Base-by-base conservation (phyloP, 2,797 vertebrate species). In the Scomberomorus guttatus region DNA sequence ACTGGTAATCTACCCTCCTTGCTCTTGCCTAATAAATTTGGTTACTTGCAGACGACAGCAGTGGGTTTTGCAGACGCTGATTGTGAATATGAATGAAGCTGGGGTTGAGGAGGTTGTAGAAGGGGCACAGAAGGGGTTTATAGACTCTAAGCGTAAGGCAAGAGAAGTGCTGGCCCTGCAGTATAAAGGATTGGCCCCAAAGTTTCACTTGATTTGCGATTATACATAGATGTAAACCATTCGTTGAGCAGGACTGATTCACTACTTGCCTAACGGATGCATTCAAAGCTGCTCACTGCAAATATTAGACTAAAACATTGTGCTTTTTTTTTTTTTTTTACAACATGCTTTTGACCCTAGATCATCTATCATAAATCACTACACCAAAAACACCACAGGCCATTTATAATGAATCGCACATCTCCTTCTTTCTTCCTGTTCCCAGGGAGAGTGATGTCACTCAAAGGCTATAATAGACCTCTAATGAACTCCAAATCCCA, bases 401-500 rank as follows among this genome's bases (percentile, higher is more conserved):
- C 66, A 51, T 77, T 87, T 62, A 58, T 64, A 62, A 81, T 77
- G 22, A 62, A 83, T 67, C 4, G 3, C 75, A 77, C 59, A 66
- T 60, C 55, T 74, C 72, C 51, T 64, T 7, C 62, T 72, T 59
- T 69, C 76, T 65, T 86, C 42, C 81, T 48, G 67, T 79, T 90
- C 80, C 84, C 81, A 60, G 46, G 72, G 72, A 81, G 76, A 90
- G 69, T 92, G 88, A 89, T 92, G 90, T 92, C 92, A 94, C 87
- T 92, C 89, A 93, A 77, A 82, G 81, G 44, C 62, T 83, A 80
- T 94, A 92, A 94, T 94, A 91, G 88, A 91, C 78, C 82, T 89
- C 81, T 94, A 94, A 94, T 94, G 90, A 95, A 93, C 89, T 91
- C 84, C 73, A 85, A 90, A 80, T 90, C 90, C 91, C 87, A 84